Conservation (phyloP, 2,113 vertebrate genomes). For the Embiotoca jacksoni region DNA sequence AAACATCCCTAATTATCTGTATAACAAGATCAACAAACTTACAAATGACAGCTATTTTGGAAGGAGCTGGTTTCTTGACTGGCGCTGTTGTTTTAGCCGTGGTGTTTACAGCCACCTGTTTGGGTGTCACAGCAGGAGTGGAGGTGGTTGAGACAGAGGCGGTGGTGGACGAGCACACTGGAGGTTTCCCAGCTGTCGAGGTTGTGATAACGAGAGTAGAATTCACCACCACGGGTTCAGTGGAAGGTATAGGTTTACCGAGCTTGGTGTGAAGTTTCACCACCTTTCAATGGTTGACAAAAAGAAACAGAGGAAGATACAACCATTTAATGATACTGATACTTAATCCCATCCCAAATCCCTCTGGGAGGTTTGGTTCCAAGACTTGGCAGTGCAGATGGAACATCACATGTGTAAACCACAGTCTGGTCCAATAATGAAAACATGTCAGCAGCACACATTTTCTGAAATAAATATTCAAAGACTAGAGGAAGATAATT, state of each 20-base stretch:
- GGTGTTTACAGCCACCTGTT: constrained; percentile 40
- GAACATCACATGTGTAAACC: constrained; percentile 32
- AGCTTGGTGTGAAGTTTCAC: constrained; percentile 89
- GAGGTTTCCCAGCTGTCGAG: constrained; percentile 71
- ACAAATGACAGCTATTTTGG: constrained; percentile 79
- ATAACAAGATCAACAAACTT: constrained; percentile 47
- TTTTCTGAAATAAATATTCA: constrained; percentile 7
- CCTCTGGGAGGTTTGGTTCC: constrained; percentile 32
- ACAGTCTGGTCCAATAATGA: background rate
- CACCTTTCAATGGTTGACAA: constrained; percentile 80
- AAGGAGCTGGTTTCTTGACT: constrained; percentile 66
- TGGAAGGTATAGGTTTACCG: constrained; percentile 88
- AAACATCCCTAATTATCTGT: background rate
- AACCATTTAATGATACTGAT: constrained; percentile 29
- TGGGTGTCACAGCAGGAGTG: constrained; percentile 37
- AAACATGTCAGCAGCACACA: constrained; percentile 4
- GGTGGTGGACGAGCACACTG: constrained; percentile 32
- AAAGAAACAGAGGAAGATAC: constrained; percentile 31
- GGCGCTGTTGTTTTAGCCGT: constrained; percentile 32
- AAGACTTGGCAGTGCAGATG: constrained; percentile 34
- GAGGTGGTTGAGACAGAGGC: constrained; percentile 35
- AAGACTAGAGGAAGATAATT: background rate
- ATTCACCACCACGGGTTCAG: constrained; percentile 83
- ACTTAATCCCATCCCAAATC: constrained; percentile 44
- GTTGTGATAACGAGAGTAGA: constrained; percentile 75